phyloP scores from a whole-genome alignment of 2,888 invertebrate genomes.

The Andrena chrysosceles region DNA sequence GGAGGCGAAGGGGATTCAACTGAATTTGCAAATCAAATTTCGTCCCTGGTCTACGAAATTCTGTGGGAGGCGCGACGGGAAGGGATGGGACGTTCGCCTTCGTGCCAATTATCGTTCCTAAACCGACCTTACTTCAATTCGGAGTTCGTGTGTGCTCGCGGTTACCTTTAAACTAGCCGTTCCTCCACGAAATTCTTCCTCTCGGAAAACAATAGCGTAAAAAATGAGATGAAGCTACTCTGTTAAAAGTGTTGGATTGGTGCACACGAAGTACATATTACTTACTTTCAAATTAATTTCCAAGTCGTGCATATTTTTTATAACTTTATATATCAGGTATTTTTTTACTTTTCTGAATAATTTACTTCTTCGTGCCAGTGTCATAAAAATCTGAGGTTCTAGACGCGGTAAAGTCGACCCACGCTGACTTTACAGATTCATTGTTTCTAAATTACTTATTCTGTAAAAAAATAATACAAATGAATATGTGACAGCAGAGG shows the following conservation, averaged over 20 bases:
- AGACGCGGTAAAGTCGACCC: no score
- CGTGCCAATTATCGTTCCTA: conserved; percentile 80
- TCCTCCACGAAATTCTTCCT: conserved; percentile 20
- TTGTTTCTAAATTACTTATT: no score
- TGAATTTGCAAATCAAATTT: conserved; percentile 83
- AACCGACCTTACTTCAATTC: conserved; percentile 73
- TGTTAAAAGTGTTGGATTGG: not conserved
- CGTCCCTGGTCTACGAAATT: conserved; percentile 76
- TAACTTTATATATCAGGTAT: no score
- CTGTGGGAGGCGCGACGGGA: conserved; percentile 62
- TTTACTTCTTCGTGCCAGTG: no score
- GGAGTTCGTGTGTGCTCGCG: conserved; percentile 40
- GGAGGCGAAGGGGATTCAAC: conserved; percentile 75
- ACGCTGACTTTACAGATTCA: no score
- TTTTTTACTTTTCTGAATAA: no score
- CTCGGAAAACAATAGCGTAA: conserved; percentile 5
- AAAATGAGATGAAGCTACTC: not conserved
- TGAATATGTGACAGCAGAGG: no score
- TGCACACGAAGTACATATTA: not conserved
- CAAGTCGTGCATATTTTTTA: no score
- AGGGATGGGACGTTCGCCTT: conserved; percentile 71
- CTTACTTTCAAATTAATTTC: no score
- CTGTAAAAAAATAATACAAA: no score
- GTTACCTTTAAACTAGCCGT: conserved; percentile 42
- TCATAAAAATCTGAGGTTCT: no score